Evolutionary conservation across 2,797 vertebrate species (phyloP), one percentile per base, ranked within the genome.

Genomic region (Prunella strophiata): DNA sequence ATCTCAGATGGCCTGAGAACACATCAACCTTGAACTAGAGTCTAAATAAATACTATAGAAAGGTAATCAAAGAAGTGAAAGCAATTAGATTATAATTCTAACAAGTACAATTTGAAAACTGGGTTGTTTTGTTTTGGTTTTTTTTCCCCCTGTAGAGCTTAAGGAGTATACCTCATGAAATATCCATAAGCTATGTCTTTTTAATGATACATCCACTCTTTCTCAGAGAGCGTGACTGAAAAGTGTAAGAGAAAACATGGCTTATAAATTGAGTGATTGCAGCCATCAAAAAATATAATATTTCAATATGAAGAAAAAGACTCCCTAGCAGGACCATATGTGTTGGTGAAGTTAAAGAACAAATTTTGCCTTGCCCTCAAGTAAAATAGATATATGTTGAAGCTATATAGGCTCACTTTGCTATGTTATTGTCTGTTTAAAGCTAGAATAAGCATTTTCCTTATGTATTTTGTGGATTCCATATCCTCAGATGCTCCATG

Each of bases 111-210:
- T 72, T 75, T 52, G 52, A 78, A 50, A 3, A 40, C 7, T 47
- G 36, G 1, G 1, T 32, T 40, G 3, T 45, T 80, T 45, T 45
- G 3, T 11, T 65, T 30, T 13, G 14, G 18, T 38, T 0, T 38
- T 0, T 48, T 68, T 61, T 55, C 11, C 8, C 13, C 5, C 11
- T 50, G 11, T 54, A 50, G 30, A 54, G n/a, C 17, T 50, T 54
- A 26, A 16, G 23, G 51, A 34, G 4, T 12, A 42, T 67, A 72
- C 3, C 3, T 55, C 17, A 67, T 63, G 40, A 89, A 82, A 63
- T 4, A 29, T 45, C 5, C 9, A 12, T 51, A 47, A 84, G 2
- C 3, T 58, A 3, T 38, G 47, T 27, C 19, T 73, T 87, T 68
- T 18, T 29, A 65, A 47, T 23, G 23, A 47, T 76, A 47, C 3